A percentile compares a stretch with the other conserved stretches of the same genome.
Evolutionary conservation across 35 echinoderm and acorn worm species (phyloP).

Genomic region (Apostichopus californicus): DNA sequence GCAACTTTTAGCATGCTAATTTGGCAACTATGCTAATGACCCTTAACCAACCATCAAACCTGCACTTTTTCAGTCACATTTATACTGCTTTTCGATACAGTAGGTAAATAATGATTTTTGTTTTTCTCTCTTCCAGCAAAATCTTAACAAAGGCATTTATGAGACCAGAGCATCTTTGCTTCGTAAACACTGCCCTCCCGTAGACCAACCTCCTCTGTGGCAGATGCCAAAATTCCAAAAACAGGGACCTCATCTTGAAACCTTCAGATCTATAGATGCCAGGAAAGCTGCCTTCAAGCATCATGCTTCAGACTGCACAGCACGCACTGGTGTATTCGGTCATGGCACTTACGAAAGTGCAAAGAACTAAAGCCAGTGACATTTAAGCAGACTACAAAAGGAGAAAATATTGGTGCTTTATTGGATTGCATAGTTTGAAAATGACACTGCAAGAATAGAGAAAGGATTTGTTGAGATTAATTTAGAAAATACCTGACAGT

Average conservation of each 20-base stretch:
- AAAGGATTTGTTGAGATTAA: background rate
- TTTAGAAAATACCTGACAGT: too few species aligned
- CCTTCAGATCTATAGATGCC: constrained; percentile 79
- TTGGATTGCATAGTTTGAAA: too few species aligned
- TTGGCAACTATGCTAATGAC: too few species aligned
- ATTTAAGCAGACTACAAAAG: background rate
- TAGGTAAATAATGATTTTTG: background rate
- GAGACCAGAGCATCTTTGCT: constrained; percentile 93
- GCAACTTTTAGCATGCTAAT: too few species aligned
- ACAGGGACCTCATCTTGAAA: constrained; percentile 85
- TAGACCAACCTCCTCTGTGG: constrained; percentile 91
- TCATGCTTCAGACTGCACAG: constrained; percentile 93
- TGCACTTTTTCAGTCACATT: too few species aligned
- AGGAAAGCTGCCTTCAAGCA: constrained; percentile 65
- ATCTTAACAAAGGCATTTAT: constrained; percentile 93
- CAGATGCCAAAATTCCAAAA: constrained; percentile 89
- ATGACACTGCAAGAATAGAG: background rate
- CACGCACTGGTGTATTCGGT: constrained; percentile 90
- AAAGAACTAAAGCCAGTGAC: constrained; percentile 65
- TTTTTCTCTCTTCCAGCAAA: constrained; percentile 61
- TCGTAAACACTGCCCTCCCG: constrained; percentile 88
- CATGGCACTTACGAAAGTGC: constrained; percentile 97
- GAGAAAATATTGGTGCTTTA: background rate
- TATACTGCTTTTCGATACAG: background rate
- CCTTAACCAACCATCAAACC: too few species aligned